These are phyloP conservation scores for Papilio dardanus DNA, from an alignment of 1,140 invertebrate species.

Conservation along the genomic window DNA sequence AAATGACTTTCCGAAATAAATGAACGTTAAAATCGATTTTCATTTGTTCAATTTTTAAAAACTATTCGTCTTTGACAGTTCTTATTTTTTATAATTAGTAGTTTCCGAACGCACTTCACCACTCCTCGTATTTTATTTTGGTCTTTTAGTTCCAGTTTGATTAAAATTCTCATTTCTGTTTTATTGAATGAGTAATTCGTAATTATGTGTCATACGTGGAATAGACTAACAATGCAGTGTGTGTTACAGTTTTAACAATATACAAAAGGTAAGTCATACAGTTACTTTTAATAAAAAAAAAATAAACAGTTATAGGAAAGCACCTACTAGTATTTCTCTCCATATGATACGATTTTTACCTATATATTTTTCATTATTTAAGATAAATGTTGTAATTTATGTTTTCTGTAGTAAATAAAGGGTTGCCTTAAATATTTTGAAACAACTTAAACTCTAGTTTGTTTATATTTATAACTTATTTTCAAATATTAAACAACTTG, in stretches of 20 bases:
- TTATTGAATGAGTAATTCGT: constrained; percentile 37
- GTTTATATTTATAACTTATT: no score
- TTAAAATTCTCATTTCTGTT: constrained; percentile 25
- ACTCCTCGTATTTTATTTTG: constrained; percentile 63
- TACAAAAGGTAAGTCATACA: constrained; percentile 9
- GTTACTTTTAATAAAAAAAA: neutral
- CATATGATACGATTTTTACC: neutral
- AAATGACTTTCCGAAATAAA: neutral
- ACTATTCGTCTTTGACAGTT: constrained; percentile 25
- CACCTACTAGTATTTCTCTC: neutral
- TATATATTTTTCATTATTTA: neutral
- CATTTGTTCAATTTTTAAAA: constrained; percentile 5
- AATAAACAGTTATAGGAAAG: constrained; percentile 10
- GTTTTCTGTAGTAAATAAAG: no score
- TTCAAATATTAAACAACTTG: no score
- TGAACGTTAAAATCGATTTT: neutral
- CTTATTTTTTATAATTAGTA: constrained; percentile 21
- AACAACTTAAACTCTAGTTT: no score
- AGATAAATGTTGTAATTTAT: no score
- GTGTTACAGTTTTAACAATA: constrained; percentile 2
- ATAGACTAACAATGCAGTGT: constrained; percentile 22
- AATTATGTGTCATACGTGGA: constrained; percentile 40
- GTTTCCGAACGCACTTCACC: constrained; percentile 55
- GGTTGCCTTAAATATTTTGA: no score
- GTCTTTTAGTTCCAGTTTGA: constrained; percentile 44